Evolutionary conservation across 2,888 invertebrate genomes (phyloP).

Genomic region (Tachystola acroxantha): DNA sequence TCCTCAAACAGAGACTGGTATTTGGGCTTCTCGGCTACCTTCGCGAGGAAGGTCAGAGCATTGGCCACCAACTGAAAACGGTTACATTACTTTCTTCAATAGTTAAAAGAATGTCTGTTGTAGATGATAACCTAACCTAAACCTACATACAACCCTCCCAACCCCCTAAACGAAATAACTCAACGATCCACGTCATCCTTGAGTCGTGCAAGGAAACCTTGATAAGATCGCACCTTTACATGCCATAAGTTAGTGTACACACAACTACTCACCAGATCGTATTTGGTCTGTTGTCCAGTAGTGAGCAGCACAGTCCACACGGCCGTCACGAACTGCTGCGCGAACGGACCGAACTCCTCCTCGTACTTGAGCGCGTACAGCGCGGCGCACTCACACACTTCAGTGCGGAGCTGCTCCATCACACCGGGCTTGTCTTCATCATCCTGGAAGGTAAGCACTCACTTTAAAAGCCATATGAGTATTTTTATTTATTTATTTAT

Average conservation of each 20-base stretch:
- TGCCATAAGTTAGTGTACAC: no score
- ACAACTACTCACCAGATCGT: conserved; percentile 86
- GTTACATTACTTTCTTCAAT: no score
- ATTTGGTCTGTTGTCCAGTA: conserved; percentile 91
- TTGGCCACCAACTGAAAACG: conserved; percentile 95
- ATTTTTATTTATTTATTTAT: no score
- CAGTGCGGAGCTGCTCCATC: conserved; percentile 93
- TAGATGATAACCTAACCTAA: no score
- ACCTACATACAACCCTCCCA: no score
- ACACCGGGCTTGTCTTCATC: conserved; percentile 93
- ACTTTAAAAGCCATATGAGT: background rate
- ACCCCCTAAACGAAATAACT: no score
- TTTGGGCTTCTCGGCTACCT: conserved; percentile 93
- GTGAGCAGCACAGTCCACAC: conserved; percentile 94
- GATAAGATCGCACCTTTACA: no score
- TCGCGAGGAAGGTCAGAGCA: conserved; percentile 95
- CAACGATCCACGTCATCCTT: no score
- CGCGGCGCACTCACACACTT: conserved; percentile 96
- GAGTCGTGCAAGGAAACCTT: no score
- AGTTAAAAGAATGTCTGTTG: no score
- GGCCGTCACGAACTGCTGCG: conserved; percentile 95
- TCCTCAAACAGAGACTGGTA: conserved; percentile 94
- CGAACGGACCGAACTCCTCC: conserved; percentile 95
- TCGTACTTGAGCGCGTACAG: conserved; percentile 98
- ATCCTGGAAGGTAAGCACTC: conserved; percentile 66